Base-by-base conservation (phyloP, 2,797 vertebrate genomes). In the Pangasius djambal region DNA sequence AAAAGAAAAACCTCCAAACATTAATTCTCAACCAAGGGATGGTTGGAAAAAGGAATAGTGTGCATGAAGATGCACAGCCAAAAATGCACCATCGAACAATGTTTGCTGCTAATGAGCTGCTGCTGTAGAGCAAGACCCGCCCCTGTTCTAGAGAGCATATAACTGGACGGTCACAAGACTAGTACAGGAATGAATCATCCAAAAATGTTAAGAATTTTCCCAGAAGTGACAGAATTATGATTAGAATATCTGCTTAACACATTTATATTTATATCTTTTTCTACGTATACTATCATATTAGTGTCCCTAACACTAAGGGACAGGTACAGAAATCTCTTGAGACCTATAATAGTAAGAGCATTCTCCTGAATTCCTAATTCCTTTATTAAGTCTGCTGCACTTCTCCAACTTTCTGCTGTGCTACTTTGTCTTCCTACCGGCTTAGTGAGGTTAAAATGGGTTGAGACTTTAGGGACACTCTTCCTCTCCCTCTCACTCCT, bases 291-390 rank as follows among this genome's bases (percentile, higher is more conserved):
- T 4, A 63, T 48, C 59, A 44, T 44, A 18, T 15, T 59, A 37
- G 3, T 44, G 13, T 65, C 10, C 1, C 20, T 61, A 61, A 28
- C 9, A 5, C 25, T 65, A 65, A n/a, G 12, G 57, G 8, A 78
- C 28, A 31, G 28, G 16, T 81, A 37, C 31, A 81, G 25, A 3
- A 37, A 22, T 37, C 52, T 34, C 31, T 25, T 13, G 12, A 13
- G n/a, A 18, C 25, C 28, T 44, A 10, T 18, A 74, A 61, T 37
- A 18, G 16, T 72, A 74, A 44, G 61, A 77, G 20, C 75, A 85
- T 85, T 88, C 87, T 61, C 28, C 83, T 89, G 83, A 74, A 88
- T 89, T 65, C 86, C 83, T 79, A 90, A 89, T 87, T 81, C 85
- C 84, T 57, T 78, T 37, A 67, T 79, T 50, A 70, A 57, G 55